Evolutionary conservation across 2,797 vertebrate species (phyloP), one percentile per base, ranked within the genome.

Genomic region (Lates japonicus): DNA sequence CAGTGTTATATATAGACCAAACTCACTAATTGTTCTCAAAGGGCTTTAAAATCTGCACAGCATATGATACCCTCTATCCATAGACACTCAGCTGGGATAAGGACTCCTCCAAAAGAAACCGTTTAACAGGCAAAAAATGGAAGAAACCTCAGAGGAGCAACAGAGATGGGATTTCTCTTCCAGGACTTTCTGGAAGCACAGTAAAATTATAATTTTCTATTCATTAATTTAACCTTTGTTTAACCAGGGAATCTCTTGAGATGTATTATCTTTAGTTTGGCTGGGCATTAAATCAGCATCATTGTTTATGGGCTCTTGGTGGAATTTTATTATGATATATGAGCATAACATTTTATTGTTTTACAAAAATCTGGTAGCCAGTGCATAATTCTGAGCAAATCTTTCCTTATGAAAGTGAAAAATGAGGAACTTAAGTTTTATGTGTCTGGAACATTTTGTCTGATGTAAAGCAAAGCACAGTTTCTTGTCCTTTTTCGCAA

Each of bases 161-260:
- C 14, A 13, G 44, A 12, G 12, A 51, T 67, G 19, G 12, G 5
- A 25, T 25, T 12, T 20, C 7, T 20, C 35, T 44, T n/a, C 9
- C n/a, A 8, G 33, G 46, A 62, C n/a, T 10, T 58, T 31, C 39
- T 58, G 29, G 39, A 16, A 72, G 64, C 31, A 35, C 12, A 33
- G 16, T 67, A 35, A 63, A 48, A 57, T 58, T 1, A 37, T 49
- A 16, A 13, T 44, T 12, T 44, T 81, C 35, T 20, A 69, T 57
- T 54, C 31, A 52, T 69, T 69, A 55, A 70, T 81, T 74, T 0
- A 73, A 62, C 5, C 60, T 61, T 71, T 71, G 4, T 69, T 65
- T 61, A 57, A 57, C 9, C 14, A 46, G 19, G 5, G 19, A 44
- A 20, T 39, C 60, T 66, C n/a, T n/a, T 39, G 60, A 74, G 31